Evolutionary conservation across 35 echinoderm and acorn worm genomes (phyloP).

Genomic region (Anneissia japonica): DNA sequence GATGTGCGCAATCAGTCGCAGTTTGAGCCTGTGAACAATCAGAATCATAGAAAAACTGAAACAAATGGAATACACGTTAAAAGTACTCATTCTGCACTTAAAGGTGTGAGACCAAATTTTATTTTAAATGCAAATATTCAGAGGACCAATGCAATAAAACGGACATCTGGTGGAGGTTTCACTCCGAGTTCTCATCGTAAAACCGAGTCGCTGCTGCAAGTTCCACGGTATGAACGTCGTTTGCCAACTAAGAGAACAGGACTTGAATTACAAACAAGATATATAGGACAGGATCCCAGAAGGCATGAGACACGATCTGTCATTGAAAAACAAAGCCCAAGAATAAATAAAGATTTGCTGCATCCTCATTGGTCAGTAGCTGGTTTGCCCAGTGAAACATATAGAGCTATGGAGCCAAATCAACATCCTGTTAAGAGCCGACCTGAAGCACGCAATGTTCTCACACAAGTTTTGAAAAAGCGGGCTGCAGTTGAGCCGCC

Average conservation of each 20-base stretch:
- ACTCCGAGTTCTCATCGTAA: background rate
- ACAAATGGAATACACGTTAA: background rate
- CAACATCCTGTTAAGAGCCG: background rate
- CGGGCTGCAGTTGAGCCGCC: background rate
- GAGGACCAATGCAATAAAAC: background rate
- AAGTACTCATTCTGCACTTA: background rate
- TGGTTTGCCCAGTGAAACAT: background rate
- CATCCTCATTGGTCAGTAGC: background rate
- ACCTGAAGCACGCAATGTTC: background rate
- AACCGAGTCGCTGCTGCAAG: background rate
- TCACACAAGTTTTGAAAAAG: background rate
- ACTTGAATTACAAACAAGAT: background rate
- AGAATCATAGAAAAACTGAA: background rate
- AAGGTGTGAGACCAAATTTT: background rate
- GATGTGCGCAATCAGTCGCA: background rate
- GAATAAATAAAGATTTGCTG: background rate
- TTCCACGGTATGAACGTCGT: background rate
- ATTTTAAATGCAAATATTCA: background rate
- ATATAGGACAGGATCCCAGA: background rate
- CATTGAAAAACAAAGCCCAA: constrained; percentile 1
- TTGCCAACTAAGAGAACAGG: background rate
- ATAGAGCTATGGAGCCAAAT: background rate
- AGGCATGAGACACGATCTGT: background rate
- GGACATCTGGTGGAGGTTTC: background rate
- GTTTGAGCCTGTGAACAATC: too few species aligned